A percentile compares a stretch with the other conserved stretches of the same genome.
phyloP scores from a whole-genome alignment of 2,113 vertebrate genomes.

The Prionailurus bengalensis region DNA sequence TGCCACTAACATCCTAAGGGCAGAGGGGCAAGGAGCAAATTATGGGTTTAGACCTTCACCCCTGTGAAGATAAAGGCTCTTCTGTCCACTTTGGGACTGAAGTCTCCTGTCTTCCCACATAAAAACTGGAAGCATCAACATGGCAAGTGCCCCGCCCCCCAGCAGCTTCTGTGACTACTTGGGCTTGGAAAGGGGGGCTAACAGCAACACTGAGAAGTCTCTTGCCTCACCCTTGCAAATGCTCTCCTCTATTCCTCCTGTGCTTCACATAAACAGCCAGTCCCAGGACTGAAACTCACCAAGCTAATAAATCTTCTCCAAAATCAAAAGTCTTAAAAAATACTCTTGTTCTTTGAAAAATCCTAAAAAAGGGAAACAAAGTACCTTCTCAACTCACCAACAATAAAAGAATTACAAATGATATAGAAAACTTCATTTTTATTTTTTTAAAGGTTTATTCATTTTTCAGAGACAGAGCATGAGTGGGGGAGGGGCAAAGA shows the following conservation, averaged over 20 bases:
- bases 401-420: neutral
- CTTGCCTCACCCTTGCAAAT: neutral
- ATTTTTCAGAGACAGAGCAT: too few species aligned
- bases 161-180: neutral
- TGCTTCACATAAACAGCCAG: neutral
- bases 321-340: neutral
- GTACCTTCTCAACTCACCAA: neutral
- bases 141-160: neutral
- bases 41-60: neutral
- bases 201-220: neutral
- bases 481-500: too few species aligned
- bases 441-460: too few species aligned
- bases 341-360: neutral
- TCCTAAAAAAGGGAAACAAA: slow-evolving; percentile 17
- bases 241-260: neutral
- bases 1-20: neutral
- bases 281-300: neutral
- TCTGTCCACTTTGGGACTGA: neutral
- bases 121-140: neutral
- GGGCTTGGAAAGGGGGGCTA: neutral
- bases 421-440: neutral
- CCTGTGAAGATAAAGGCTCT: neutral
- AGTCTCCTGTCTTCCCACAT: neutral
- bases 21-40: neutral
- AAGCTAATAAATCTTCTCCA: neutral